Evolutionary conservation across 2,888 invertebrate species (phyloP).

Genomic region (Germaria angustata): DNA sequence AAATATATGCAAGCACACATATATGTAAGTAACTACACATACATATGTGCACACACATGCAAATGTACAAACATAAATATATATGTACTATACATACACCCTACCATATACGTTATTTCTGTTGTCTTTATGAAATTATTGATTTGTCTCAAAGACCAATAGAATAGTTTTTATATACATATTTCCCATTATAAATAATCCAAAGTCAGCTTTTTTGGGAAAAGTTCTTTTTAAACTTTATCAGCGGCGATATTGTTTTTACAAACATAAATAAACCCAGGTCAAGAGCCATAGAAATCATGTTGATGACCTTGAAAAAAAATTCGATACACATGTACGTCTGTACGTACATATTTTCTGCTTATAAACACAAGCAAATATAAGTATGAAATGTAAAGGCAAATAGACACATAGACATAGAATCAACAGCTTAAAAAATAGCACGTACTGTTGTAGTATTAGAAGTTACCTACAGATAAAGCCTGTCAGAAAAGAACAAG

Average conservation of each 20-base stretch:
- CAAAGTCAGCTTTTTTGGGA: not conserved
- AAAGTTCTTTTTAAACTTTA: not conserved
- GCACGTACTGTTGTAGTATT: not conserved
- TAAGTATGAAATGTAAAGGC: not conserved
- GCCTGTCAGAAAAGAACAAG: not conserved
- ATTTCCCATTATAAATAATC: not conserved
- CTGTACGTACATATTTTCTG: not conserved
- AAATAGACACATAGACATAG: not conserved
- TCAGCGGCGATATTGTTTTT: not conserved
- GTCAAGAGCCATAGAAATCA: not conserved
- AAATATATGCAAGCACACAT: too few relatives aligned
- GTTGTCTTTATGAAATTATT: too few relatives aligned
- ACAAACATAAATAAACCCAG: conserved; percentile 13
- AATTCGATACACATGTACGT: not conserved
- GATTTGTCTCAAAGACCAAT: not conserved
- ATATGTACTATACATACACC: too few relatives aligned
- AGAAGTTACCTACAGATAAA: not conserved
- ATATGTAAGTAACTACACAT: not conserved
- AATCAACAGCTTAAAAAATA: not conserved
- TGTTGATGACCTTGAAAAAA: conserved; percentile 18
- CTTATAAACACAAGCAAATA: not conserved
- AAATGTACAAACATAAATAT: not conserved
- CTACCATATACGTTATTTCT: too few relatives aligned
- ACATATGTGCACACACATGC: not conserved
- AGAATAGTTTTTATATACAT: not conserved